Percentiles rank a stretch among this genome's conserved stretches.
phyloP scores from a whole-genome alignment of 2,113 vertebrate genomes.

The Ammodramus savannarum region DNA sequence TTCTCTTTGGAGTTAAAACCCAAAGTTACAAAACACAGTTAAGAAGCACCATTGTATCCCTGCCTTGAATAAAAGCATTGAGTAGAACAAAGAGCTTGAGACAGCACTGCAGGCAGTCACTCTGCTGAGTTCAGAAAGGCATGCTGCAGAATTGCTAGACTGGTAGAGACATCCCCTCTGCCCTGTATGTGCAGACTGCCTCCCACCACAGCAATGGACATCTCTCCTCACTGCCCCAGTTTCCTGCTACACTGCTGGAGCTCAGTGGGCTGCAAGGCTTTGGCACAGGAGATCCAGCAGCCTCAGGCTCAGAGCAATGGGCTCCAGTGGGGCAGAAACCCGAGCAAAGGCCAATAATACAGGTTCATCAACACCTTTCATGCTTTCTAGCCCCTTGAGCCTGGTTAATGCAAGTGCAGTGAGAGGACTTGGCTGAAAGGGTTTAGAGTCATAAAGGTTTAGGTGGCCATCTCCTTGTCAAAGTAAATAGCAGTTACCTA shows the following conservation, averaged over 20 bases:
- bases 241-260: background rate
- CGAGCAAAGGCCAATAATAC: background rate
- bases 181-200: rapidly evolving
- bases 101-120: background rate
- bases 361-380: background rate
- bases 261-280: background rate
- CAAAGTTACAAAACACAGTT: background rate
- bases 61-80: background rate
- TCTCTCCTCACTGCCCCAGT: background rate
- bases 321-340: background rate
- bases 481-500: background rate
- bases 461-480: background rate
- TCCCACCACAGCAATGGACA: rapidly evolving
- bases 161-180: background rate
- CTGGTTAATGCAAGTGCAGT: background rate
- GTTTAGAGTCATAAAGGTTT: background rate
- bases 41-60: background rate
- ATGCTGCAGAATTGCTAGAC: background rate
- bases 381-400: background rate
- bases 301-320: background rate
- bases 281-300: background rate
- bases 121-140: background rate
- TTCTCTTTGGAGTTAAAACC: background rate
- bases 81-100: background rate
- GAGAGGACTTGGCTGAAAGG: background rate